These are phyloP conservation scores for Terebella lapidaria DNA, from an alignment of 2,888 invertebrate species.

Conservation along the genomic window DNA sequence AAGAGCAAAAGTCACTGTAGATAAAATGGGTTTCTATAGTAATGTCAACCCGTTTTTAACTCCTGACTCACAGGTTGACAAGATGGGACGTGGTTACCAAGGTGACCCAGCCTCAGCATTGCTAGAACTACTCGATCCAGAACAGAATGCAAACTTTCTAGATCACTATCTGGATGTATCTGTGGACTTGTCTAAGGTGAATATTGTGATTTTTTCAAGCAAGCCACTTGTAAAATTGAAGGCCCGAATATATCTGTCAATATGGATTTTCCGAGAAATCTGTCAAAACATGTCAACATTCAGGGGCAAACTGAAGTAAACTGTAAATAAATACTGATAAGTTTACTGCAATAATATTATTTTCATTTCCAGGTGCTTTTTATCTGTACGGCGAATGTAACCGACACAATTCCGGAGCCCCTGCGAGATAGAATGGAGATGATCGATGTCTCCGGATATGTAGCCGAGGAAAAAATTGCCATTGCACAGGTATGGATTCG, in stretches of 20 bases:
- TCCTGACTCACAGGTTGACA: slow-evolving; percentile 60
- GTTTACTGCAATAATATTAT: too few relatives aligned
- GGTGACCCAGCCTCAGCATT: slow-evolving; percentile 97
- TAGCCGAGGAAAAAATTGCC: slow-evolving; percentile 94
- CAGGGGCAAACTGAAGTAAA: too few relatives aligned
- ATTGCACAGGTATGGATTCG: slow-evolving; percentile 76
- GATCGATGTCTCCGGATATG: slow-evolving; percentile 97
- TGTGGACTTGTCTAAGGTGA: slow-evolving; percentile 83
- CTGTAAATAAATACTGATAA: too few relatives aligned
- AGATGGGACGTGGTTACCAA: slow-evolving; percentile 73
- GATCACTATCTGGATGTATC: slow-evolving; percentile 98
- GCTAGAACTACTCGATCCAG: slow-evolving; percentile 93
- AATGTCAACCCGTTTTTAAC: too few relatives aligned
- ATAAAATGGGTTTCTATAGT: too few relatives aligned
- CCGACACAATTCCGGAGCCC: slow-evolving; percentile 94
- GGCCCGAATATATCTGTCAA: neutral
- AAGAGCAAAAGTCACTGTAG: too few relatives aligned
- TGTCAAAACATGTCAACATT: neutral
- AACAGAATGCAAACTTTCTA: slow-evolving; percentile 95
- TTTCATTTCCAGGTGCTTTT: slow-evolving; percentile 85
- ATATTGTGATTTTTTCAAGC: too few relatives aligned
- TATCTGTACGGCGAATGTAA: slow-evolving; percentile 95
- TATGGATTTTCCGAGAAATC: neutral
- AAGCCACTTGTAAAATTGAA: neutral
- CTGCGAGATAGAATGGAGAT: slow-evolving; percentile 97